phyloP scores from a whole-genome alignment of 1,140 invertebrate genomes.

The Parapsyche elsis region DNA sequence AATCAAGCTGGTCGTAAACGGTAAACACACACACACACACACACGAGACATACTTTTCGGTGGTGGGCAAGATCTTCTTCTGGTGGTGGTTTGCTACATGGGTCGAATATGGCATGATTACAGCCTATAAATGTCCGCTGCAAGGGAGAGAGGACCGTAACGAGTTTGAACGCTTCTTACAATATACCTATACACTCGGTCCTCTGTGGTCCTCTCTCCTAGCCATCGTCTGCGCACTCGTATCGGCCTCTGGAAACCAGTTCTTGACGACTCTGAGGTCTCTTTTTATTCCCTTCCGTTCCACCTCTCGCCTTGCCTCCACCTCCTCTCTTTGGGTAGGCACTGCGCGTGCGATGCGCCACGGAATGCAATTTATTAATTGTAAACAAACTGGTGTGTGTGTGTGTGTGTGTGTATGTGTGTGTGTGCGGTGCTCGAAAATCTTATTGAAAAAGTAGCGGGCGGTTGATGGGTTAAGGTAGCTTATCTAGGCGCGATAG shows the following conservation, averaged over 20 bases:
- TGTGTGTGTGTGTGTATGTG: too few relatives aligned
- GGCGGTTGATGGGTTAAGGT: constrained; percentile 18
- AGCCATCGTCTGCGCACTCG: constrained; percentile 6
- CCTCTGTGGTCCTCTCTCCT: constrained; percentile 23
- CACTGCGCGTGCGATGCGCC: background rate
- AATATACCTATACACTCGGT: background rate
- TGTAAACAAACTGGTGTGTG: constrained; percentile 19
- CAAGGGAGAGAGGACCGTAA: constrained; percentile 25
- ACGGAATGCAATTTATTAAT: constrained; percentile 24
- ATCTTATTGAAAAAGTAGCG: constrained; percentile 25
- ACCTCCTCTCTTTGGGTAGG: background rate
- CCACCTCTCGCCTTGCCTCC: background rate
- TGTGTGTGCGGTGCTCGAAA: background rate
- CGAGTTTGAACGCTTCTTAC: constrained; percentile 15
- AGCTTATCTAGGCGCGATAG: constrained; percentile 15
- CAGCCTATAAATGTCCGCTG: constrained; percentile 27
- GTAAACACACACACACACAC: background rate
- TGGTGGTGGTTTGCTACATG: too few relatives aligned
- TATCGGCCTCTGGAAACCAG: constrained; percentile 34
- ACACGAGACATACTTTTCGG: too few relatives aligned
- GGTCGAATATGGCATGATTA: constrained; percentile 29
- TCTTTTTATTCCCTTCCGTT: constrained; percentile 14
- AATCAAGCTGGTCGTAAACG: constrained; percentile 19
- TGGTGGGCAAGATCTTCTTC: too few relatives aligned
- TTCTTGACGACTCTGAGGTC: constrained; percentile 33